Percentiles rank a stretch among this genome's conserved stretches.
phyloP scores from a whole-genome alignment of 1,140 invertebrate species.

The Andrena cerasifolii region DNA sequence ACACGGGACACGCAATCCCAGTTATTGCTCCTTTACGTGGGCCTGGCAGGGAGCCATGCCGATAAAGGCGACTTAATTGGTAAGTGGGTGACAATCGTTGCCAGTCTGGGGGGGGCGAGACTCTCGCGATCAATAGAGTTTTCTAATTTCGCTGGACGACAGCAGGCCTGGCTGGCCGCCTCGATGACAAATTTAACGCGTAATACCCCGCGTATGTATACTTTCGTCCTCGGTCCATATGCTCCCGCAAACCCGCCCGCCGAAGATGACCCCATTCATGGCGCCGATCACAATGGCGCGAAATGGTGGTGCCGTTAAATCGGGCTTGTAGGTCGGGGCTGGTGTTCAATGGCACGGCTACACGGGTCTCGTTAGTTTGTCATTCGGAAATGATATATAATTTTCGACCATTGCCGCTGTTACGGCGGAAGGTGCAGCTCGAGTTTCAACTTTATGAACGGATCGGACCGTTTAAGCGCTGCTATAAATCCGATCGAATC shows the following conservation, averaged over 20 bases:
- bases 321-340: constrained; percentile 39
- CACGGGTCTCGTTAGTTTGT: constrained; percentile 60
- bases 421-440: constrained; percentile 61
- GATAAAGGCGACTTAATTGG: constrained; percentile 57
- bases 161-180: neutral
- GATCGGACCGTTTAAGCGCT: constrained; percentile 4
- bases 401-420: constrained; percentile 41
- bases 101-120: constrained; percentile 31
- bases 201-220: constrained; percentile 33
- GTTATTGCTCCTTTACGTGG: constrained; percentile 18
- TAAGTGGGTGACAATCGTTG: constrained; percentile 64
- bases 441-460: constrained; percentile 16
- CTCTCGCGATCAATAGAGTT: constrained; percentile 62
- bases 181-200: constrained; percentile 34
- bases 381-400: constrained; percentile 64
- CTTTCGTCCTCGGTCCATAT: constrained; percentile 53
- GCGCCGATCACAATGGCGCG: constrained; percentile 56
- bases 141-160: constrained; percentile 38
- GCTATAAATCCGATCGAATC: constrained; percentile 12
- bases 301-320: constrained; percentile 62
- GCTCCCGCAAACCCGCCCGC: constrained; percentile 46
- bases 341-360: constrained; percentile 51
- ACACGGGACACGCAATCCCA: constrained; percentile 11
- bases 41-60: constrained; percentile 17
- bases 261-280: constrained; percentile 64